phyloP scores from a whole-genome alignment of 2,888 invertebrate species.

The Drosophila mimica region DNA sequence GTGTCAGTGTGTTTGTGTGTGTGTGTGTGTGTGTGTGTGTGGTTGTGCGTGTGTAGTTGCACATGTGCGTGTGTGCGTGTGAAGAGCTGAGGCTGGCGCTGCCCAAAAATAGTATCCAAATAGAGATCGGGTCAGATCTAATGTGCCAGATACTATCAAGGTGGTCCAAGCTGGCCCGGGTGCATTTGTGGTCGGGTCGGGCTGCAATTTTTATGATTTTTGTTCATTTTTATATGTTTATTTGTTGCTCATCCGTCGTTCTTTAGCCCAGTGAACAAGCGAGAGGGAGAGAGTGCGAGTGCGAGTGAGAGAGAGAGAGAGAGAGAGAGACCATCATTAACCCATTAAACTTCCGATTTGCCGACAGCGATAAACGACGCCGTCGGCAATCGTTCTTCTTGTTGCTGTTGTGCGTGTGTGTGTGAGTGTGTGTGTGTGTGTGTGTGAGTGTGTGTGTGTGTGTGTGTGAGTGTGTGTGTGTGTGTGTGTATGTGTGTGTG shows the following conservation, averaged over 20 bases:
- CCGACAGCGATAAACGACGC: slow-evolving; percentile 79
- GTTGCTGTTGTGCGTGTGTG: background rate
- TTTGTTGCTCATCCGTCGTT: slow-evolving; percentile 58
- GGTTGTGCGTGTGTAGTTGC: background rate
- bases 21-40: background rate
- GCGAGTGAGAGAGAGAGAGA: background rate
- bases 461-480: slow-evolving; percentile 10
- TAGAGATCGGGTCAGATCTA: slow-evolving; percentile 36
- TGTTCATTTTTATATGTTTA: slow-evolving; percentile 76
- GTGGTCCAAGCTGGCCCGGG: slow-evolving; percentile 75
- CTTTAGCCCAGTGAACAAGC: slow-evolving; percentile 9
- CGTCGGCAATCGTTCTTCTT: slow-evolving; percentile 28
- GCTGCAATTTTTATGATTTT: slow-evolving; percentile 80
- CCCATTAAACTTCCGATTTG: slow-evolving; percentile 81
- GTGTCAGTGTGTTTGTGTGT: background rate
- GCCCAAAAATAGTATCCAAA: slow-evolving; percentile 44
- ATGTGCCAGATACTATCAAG: slow-evolving; percentile 56
- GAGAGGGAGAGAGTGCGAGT: slow-evolving; percentile 10
- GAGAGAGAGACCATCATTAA: slow-evolving; percentile 71
- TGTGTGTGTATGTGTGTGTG: slow-evolving; percentile 23
- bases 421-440: slow-evolving; percentile 7
- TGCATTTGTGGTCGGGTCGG: slow-evolving; percentile 70
- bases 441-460: slow-evolving; percentile 4
- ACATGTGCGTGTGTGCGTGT: background rate
- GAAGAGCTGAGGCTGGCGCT: background rate